These are phyloP conservation scores for Drosophila nr. perissopoda DNA, from an alignment of 2,888 invertebrate genomes.

Conservation along the genomic window DNA sequence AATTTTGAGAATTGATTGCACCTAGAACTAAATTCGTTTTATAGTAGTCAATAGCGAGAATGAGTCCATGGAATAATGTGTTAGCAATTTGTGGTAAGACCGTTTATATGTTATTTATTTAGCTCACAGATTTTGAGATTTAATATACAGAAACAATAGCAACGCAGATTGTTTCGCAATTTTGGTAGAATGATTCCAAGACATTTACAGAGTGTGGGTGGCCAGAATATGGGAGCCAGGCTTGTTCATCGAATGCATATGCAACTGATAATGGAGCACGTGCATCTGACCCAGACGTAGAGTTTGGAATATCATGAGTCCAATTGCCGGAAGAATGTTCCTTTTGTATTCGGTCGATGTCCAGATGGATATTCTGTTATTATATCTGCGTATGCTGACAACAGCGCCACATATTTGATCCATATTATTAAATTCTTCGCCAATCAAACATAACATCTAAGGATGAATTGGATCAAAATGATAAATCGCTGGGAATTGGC, in stretches of 20 bases:
- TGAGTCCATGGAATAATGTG: not conserved
- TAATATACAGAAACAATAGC: not conserved
- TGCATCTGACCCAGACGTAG: not conserved
- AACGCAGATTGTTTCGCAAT: not conserved
- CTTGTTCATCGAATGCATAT: not conserved
- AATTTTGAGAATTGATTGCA: not conserved
- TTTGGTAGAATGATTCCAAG: not conserved
- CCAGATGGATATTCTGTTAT: not conserved
- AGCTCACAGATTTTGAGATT: not conserved
- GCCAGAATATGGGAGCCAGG: no score
- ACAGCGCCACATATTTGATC: slow-evolving; percentile 6
- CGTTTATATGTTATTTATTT: not conserved
- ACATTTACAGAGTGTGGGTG: not conserved
- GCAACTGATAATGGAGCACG: not conserved
- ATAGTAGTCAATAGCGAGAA: not conserved
- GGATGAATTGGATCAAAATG: no score
- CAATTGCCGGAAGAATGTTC: not conserved
- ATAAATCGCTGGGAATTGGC: not conserved
- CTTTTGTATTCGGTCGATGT: not conserved
- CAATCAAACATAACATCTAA: not conserved
- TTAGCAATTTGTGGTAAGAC: not conserved
- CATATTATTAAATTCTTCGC: not conserved
- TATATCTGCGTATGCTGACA: not conserved
- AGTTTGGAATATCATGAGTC: not conserved
- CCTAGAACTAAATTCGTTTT: not conserved